Base-by-base conservation (phyloP, 2,888 invertebrate genomes). In the Sepiola atlantica region DNA sequence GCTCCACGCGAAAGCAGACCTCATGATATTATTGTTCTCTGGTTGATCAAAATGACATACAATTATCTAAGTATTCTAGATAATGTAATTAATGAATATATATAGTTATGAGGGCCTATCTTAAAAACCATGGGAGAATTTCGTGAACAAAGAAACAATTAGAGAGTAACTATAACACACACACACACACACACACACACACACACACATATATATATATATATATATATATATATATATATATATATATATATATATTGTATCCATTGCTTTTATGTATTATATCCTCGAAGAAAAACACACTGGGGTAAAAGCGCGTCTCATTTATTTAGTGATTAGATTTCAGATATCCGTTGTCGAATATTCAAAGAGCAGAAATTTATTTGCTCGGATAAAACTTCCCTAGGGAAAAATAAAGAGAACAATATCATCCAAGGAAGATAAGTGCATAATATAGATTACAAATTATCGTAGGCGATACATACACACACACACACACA, bases 161-260 rank as follows among this genome's bases (percentile, higher is more conserved):
- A n/a, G n/a, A n/a, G n/a, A n/a, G n/a, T n/a, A n/a, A n/a, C n/a
- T n/a, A n/a, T n/a, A n/a, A n/a, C n/a, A n/a, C n/a, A n/a, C n/a
- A n/a, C n/a, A n/a, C n/a, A n/a, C n/a, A n/a, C n/a, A n/a, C n/a
- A n/a, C n/a, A n/a, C n/a, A n/a, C n/a, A 77, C 10, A 77, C 10
- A 77, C 10, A 77, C 10, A 77, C 10, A 77, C 10, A 77, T 77
- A 77, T 77, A 77, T 77, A 77, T 77, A 45, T 45, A 45, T 45
- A 45, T 90, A 90, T 90, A 90, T 90, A 90, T 90, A 90, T 90
- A 90, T 90, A n/a, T 90, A n/a, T 90, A n/a, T 12, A n/a, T 90
- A n/a, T 90, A n/a, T 90, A n/a, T 90, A n/a, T 90, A 6, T 90
- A n/a, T 77, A n/a, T 45, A 45, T 45, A 45, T 45, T 4, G 6